Base-by-base conservation (phyloP, 2,797 vertebrate genomes). In the Choloepus didactylus region DNA sequence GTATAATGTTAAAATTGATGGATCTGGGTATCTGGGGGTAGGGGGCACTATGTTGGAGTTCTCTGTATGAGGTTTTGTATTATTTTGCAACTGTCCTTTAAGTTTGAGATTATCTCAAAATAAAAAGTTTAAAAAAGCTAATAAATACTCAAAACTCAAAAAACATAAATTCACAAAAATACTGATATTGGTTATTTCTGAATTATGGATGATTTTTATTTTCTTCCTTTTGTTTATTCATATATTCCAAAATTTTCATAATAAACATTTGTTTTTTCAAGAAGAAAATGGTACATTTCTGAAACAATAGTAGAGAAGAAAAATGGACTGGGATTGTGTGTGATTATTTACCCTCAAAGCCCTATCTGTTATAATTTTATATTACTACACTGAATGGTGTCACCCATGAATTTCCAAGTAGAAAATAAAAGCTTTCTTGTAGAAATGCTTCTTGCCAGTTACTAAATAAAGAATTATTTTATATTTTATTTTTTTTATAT, bases 231-330 rank as follows among this genome's bases (percentile, higher is more conserved):
- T 56, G 25, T 62, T 89, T 54, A 9, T 44, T 54, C 46, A 14
- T 19, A 31, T 31, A 6, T 60, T 64, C 56, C 79, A 95, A 83
- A 75, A 9, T 64, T 60, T 73, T 92, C 15, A 75, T 64, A 59
- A 49, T 54, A 83, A 75, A 31, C 16, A 70, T 41, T 9, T 76
- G 54, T 0, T 59, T 86, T 94, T 87, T 49, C 6, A 93, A 79
- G 51, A 80, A 41, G 25, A 93, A 93, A 89, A 92, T 64, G 6
- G 8, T 83, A 79, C 41, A 62, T 15, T 88, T 91, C 49, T 76
- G 41, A 73, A 81, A 87, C 15, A 46, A 56, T 5, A 66, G n/a
- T 59, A 14, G 27, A 89, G 89, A 73, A 51, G 64, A 75, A 72
- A 70, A 56, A 31, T 56, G 25, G 31, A 29, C 6, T 83, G 44